phyloP scores from a whole-genome alignment of 2,888 invertebrate species.

The Drosophila gaucha region DNA sequence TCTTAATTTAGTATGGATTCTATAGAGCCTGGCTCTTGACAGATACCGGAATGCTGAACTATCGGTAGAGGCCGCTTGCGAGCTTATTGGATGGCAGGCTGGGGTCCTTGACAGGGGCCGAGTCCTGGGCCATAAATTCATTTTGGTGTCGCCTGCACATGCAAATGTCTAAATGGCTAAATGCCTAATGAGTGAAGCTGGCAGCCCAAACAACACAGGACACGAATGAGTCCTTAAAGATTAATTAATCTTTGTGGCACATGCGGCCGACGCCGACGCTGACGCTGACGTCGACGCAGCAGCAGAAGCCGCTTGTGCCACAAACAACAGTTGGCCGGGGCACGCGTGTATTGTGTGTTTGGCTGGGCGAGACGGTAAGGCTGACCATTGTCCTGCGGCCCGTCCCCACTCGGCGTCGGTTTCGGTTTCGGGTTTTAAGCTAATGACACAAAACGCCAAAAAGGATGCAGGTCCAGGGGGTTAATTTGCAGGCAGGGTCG shows the following conservation, averaged over 20 bases:
- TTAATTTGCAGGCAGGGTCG: constrained; percentile 67
- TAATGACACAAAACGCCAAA: constrained; percentile 82
- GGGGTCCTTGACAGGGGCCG: constrained; percentile 2
- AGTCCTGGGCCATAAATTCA: constrained; percentile 66
- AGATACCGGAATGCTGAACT: constrained; percentile 1
- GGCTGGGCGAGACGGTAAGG: constrained; percentile 13
- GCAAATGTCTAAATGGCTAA: constrained; percentile 76
- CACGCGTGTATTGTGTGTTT: constrained; percentile 22
- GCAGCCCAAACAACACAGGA: constrained; percentile 40
- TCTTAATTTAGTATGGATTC: too few species aligned
- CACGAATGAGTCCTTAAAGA: constrained; percentile 83
- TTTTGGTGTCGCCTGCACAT: constrained; percentile 74
- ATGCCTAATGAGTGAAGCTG: constrained; percentile 70
- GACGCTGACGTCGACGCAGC: constrained; percentile 6
- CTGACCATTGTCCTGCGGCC: constrained; percentile 67
- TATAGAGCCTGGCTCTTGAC: neutral
- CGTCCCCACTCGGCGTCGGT: constrained; percentile 34
- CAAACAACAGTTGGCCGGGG: constrained; percentile 56
- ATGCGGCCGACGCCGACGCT: constrained; percentile 66
- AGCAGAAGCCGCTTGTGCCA: constrained; percentile 35
- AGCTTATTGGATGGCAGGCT: neutral
- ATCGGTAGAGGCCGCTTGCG: neutral
- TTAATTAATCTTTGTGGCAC: constrained; percentile 84
- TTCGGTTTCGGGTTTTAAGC: constrained; percentile 65
- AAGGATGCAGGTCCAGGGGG: constrained; percentile 64